Evolutionary conservation across 2,888 invertebrate genomes (phyloP).

Genomic region (Heliconius ismenius): DNA sequence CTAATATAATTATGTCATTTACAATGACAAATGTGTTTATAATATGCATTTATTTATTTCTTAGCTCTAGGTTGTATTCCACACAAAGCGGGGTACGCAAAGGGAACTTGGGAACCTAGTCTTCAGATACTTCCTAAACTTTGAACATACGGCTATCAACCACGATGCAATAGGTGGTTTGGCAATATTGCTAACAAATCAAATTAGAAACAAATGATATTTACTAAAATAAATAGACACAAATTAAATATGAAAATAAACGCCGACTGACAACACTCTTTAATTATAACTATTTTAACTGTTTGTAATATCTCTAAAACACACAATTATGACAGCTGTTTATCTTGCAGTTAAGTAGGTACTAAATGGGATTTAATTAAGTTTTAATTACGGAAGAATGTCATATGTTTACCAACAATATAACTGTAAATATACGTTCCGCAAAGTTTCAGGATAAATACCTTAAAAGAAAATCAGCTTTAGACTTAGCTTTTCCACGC

Average conservation of each 20-base stretch:
- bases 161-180: too few relatives aligned
- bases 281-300: not conserved
- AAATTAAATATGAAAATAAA: not conserved
- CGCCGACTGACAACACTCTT: not conserved
- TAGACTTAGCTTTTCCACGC: not conserved
- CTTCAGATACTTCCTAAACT: too few relatives aligned
- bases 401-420: not conserved
- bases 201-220: too few relatives aligned
- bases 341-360: not conserved
- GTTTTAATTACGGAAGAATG: slow-evolving; percentile 27
- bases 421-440: too few relatives aligned
- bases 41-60: not conserved
- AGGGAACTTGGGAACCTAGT: too few relatives aligned
- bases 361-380: slow-evolving; percentile 4
- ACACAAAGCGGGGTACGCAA: too few relatives aligned
- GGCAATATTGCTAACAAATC: too few relatives aligned
- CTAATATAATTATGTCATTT: not conserved
- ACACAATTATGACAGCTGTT: slow-evolving; percentile 12
- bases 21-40: not conserved
- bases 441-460: not conserved
- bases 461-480: not conserved
- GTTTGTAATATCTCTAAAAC: not conserved
- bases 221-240: too few relatives aligned
- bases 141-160: too few relatives aligned
- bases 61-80: too few relatives aligned